Evolutionary conservation across 1,140 invertebrate genomes (phyloP).

Genomic region (Heliothis virescens): DNA sequence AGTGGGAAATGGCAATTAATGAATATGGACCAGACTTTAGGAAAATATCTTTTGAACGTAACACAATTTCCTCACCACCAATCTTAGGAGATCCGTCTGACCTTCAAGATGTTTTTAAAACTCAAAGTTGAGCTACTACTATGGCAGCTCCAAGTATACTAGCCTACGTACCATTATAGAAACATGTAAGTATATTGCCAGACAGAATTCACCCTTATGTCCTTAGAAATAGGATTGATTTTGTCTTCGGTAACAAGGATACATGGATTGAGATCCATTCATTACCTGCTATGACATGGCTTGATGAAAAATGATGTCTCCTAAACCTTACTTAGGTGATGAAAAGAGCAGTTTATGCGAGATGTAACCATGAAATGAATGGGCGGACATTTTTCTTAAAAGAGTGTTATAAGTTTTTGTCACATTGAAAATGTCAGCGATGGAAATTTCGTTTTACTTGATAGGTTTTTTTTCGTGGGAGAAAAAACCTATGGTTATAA

Average conservation of each 20-base stretch:
- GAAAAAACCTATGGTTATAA: too few species aligned
- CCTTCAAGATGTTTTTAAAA: background rate
- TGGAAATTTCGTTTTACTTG: background rate
- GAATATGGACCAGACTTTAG: background rate
- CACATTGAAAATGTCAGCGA: background rate
- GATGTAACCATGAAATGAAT: constrained; percentile 29
- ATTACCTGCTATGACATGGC: constrained; percentile 48
- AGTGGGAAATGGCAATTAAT: too few species aligned
- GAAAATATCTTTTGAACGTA: background rate
- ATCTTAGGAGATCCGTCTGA: background rate
- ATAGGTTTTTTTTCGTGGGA: background rate
- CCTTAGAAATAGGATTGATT: background rate
- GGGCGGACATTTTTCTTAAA: background rate
- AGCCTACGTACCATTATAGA: background rate
- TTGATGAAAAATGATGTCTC: constrained; percentile 61
- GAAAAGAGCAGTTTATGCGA: constrained; percentile 43
- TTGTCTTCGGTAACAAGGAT: background rate
- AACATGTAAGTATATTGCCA: background rate
- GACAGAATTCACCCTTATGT: background rate
- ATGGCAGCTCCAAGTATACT: background rate
- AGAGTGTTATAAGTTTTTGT: constrained; percentile 1
- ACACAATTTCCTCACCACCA: background rate
- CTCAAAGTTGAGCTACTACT: background rate
- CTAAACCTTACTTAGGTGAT: constrained; percentile 45
- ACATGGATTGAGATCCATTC: constrained; percentile 47